Evolutionary conservation across 2,113 vertebrate genomes (phyloP).

Genomic region (Eulacestoma nigropectus): DNA sequence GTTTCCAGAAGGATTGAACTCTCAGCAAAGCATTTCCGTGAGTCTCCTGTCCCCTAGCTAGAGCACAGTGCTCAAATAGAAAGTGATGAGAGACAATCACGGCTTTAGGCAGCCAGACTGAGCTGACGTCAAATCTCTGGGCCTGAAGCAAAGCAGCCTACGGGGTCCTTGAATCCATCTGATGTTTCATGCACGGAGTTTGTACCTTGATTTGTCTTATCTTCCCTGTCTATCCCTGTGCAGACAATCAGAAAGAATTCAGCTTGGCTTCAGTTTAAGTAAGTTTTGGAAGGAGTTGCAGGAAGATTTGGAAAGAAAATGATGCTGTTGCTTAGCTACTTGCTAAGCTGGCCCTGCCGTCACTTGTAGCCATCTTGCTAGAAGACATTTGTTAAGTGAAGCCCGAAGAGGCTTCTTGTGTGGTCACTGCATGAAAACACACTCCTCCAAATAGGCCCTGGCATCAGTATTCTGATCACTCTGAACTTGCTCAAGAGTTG

Average conservation of each 20-base stretch:
- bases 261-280: not conserved
- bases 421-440: not conserved
- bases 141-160: not conserved
- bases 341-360: not conserved
- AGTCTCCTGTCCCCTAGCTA: not conserved
- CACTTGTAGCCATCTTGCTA: not conserved
- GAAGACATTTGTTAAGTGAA: conserved; percentile 9
- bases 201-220: not conserved
- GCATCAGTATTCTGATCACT: not conserved
- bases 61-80: not conserved
- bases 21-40: not conserved
- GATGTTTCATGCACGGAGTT: not conserved
- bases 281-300: conserved; percentile 28
- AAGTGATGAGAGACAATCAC: not conserved
- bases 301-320: conserved; percentile 22
- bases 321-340: not conserved
- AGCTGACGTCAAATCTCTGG: not conserved
- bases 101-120: not conserved
- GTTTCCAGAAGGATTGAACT: not conserved
- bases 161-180: not conserved
- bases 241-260: not conserved
- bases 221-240: not conserved
- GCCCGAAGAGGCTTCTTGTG: not conserved
- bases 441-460: not conserved
- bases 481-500: not conserved